Evolutionary conservation across 2,888 invertebrate species (phyloP), one percentile per base, ranked within the genome.

Genomic region (Phymatocera aterrima): DNA sequence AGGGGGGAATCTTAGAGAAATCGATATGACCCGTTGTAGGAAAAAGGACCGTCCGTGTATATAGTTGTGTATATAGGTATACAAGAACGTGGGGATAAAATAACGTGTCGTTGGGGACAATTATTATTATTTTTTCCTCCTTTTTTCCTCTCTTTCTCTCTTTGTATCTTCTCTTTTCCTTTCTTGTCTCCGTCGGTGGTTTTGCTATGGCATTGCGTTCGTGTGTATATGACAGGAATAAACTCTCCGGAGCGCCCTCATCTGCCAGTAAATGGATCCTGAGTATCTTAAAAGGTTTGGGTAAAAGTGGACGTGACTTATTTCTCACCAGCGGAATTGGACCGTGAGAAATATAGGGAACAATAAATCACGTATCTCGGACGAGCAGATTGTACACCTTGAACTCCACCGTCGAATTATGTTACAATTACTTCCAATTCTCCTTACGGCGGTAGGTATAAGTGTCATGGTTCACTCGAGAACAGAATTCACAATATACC

Each of bases 291-390:
- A 75, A 75, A 75, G 75, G 75, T 75, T 72, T 60, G 18, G 65
- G 75, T 24, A 75, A 75, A 75, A 75, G 75, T 60, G 75, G 75
- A 75, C 75, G 75, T 75, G 75, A 75, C 75, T 57, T 75, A 75
- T 75, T 75, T 75, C 40, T 28, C 24, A 28, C 43, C 43, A 21
- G 24, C 18, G 31, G 75, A 60, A 60, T 54, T 60, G 75, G 75
- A 60, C 31, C 28, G 57, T 28, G 75, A 75, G 75, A 57, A 60
- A 75, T 72, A 51, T 28, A 48, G 57, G 21, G 60, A 57, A 54
- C 60, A 75, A 57, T 28, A 51, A 57, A 72, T 72, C 72, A 72
- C 72, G 72, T 72, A 72, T 51, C 48, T 72, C 18, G 46, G 24
- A 68, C n/a, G 68, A 28, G 0, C 34, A 15, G 21, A 15, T 28